Evolutionary conservation across 1,140 invertebrate species (phyloP).

Genomic region (Dreissena rostriformis): DNA sequence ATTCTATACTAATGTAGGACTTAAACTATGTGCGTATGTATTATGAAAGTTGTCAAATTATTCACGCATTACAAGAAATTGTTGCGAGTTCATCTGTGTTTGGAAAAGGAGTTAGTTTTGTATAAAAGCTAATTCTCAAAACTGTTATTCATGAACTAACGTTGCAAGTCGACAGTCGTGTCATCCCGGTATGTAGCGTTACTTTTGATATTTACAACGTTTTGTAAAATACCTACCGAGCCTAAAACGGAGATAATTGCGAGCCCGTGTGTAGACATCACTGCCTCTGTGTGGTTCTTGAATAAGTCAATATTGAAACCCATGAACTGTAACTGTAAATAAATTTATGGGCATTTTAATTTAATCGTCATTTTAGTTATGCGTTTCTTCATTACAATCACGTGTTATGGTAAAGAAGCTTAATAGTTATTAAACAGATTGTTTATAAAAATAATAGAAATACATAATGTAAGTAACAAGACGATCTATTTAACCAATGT

Average conservation of each 20-base stretch:
- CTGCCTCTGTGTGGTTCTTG: constrained; percentile 56
- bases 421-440: background rate
- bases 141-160: no score
- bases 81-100: no score
- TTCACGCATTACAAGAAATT: no score
- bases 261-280: constrained; percentile 60
- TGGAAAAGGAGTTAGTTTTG: no score
- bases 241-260: constrained; percentile 59
- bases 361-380: background rate
- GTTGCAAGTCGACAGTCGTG: no score
- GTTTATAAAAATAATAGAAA: background rate
- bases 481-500: no score
- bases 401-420: background rate
- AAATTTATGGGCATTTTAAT: background rate
- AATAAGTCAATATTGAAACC: constrained; percentile 67
- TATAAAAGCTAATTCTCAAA: no score
- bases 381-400: background rate
- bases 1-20: no score
- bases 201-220: no score
- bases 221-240: constrained; percentile 50
- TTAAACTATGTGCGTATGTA: no score
- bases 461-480: background rate
- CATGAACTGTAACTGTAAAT: constrained; percentile 65
- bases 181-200: no score
- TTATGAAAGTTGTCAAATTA: no score